These are phyloP conservation scores for Fratercula arctica DNA, from an alignment of 2,797 vertebrate genomes.

Conservation along the genomic window DNA sequence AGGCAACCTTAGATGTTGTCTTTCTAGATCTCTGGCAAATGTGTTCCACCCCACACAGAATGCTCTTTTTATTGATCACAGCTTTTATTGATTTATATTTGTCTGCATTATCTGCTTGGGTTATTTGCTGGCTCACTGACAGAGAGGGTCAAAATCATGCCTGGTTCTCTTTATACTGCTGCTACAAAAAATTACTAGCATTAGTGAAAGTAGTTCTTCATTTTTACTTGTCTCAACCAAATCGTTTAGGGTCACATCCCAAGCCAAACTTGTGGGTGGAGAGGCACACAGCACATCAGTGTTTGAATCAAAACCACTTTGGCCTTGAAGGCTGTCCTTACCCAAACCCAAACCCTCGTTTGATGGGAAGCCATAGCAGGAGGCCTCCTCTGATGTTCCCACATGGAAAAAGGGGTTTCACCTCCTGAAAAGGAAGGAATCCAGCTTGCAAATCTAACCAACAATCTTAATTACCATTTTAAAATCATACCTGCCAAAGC, in stretches of 20 bases:
- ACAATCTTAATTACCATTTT: not conserved
- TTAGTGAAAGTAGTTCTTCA: not conserved
- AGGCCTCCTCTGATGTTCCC: not conserved
- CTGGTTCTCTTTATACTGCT: not conserved
- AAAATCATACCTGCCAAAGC: not conserved
- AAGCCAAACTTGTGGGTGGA: not conserved
- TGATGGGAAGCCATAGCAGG: not conserved
- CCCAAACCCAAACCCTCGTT: not conserved
- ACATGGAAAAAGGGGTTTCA: not conserved
- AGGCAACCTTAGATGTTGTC: not conserved
- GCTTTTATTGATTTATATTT: conserved; percentile 39
- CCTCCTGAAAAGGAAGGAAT: not conserved
- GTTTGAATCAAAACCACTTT: not conserved
- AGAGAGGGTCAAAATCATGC: not conserved
- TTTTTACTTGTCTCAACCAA: not conserved
- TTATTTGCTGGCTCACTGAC: not conserved
- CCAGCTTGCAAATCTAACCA: not conserved
- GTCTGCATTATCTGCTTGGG: not conserved
- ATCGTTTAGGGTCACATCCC: not conserved
- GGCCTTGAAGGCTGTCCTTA: not conserved
- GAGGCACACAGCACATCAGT: not conserved
- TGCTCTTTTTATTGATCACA: not conserved
- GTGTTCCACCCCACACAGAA: not conserved
- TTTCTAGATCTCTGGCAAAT: not conserved
- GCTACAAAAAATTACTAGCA: not conserved